These are phyloP conservation scores for Crotalus helleri DNA, from an alignment of 2,113 vertebrate genomes.

Conservation along the genomic window DNA sequence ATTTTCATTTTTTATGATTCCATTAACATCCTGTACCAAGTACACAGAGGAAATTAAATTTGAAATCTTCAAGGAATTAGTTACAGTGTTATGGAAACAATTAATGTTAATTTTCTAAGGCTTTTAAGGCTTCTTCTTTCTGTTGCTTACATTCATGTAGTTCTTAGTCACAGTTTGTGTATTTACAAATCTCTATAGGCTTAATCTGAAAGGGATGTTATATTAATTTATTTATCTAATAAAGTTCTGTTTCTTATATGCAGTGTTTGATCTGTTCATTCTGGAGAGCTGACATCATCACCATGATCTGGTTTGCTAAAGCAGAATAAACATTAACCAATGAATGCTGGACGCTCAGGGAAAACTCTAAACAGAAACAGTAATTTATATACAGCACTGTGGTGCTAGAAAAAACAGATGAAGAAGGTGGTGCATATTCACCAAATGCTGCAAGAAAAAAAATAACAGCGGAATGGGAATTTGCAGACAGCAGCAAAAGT, in stretches of 20 bases:
- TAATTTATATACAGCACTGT: background rate
- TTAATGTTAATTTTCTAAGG: constrained; percentile 18
- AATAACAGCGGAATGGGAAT: background rate
- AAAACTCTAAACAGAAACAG: constrained; percentile 32
- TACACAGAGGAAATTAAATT: background rate
- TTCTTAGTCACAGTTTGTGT: constrained; percentile 9
- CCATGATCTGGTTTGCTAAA: constrained; percentile 26
- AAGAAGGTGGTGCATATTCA: background rate
- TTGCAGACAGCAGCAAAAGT: constrained; percentile 2
- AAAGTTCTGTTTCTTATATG: constrained; percentile 38
- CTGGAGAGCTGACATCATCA: constrained; percentile 46
- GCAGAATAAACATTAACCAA: constrained; percentile 52
- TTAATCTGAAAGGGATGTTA: constrained; percentile 47
- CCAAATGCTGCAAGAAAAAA: background rate
- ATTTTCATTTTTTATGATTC: background rate
- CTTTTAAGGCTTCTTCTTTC: constrained; percentile 17
- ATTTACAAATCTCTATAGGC: constrained; percentile 38
- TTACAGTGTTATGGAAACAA: background rate
- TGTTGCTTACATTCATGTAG: constrained; percentile 2
- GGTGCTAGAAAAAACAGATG: background rate
- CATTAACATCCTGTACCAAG: background rate
- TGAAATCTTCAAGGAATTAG: background rate
- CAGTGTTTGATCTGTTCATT: constrained; percentile 41
- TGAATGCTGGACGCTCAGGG: constrained; percentile 38
- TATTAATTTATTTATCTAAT: constrained; percentile 46